Percentiles rank a stretch among this genome's conserved stretches.
Conservation (phyloP, 2,113 vertebrate genomes). For the Cisticola juncidis region DNA sequence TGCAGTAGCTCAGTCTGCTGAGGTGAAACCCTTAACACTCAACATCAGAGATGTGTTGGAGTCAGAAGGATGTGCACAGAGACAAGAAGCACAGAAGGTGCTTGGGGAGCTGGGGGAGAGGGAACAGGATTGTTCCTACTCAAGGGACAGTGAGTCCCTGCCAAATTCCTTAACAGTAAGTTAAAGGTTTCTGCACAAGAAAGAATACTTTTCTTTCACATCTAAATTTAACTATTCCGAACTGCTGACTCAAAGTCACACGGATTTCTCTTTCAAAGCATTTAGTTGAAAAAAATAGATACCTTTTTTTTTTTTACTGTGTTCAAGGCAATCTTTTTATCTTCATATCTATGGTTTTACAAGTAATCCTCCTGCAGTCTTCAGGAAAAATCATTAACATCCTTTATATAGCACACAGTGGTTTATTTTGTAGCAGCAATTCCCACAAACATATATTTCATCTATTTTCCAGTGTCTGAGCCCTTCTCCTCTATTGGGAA, state of each 20-base stretch:
- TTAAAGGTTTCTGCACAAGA: not conserved
- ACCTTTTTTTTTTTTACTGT: not conserved
- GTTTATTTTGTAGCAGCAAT: not conserved
- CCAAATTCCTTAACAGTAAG: slow-evolving; percentile 14
- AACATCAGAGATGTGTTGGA: not conserved
- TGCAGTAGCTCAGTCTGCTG: not conserved
- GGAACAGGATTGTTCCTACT: not conserved
- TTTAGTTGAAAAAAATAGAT: not conserved
- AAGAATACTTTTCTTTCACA: slow-evolving; percentile 5
- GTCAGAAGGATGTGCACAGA: not conserved
- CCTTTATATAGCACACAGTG: not conserved
- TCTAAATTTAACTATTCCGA: not conserved
- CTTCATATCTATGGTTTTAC: not conserved
- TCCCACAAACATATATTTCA: not conserved
- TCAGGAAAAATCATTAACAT: not conserved
- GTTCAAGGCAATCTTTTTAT: not conserved
- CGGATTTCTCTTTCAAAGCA: not conserved
- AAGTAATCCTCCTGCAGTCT: not conserved
- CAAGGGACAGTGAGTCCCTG: not conserved
- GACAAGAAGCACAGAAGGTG: not conserved
- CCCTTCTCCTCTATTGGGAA: not conserved
- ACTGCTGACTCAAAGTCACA: slow-evolving; percentile 9
- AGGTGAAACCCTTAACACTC: not conserved
- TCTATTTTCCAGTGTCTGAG: not conserved
- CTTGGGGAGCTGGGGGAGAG: not conserved